Conservation (phyloP, 2,888 invertebrate species). For the Troides aeacus region DNA sequence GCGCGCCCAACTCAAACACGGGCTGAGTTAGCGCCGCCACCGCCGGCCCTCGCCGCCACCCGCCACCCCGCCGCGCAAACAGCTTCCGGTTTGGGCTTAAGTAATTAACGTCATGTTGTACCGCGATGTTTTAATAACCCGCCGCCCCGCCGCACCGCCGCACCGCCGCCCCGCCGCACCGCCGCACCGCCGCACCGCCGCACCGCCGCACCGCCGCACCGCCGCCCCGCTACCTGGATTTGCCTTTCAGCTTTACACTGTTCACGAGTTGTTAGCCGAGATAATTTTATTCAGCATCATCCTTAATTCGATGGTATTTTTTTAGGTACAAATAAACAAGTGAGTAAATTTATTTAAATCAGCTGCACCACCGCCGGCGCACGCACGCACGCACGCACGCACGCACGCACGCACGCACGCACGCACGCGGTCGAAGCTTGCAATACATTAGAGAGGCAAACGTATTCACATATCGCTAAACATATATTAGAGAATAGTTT, state of each 20-base stretch:
- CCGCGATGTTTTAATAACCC: conserved; percentile 51
- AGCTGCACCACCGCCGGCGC: no score
- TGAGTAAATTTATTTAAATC: no score
- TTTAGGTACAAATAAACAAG: no score
- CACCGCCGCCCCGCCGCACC: conserved; percentile 19
- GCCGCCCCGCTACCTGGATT: conserved; percentile 30
- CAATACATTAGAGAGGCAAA: no score
- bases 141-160: conserved; percentile 43
- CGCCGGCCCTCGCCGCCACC: not conserved
- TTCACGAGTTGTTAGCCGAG: not conserved
- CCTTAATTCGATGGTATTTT: no score
- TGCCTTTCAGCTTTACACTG: conserved; percentile 4
- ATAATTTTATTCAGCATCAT: no score
- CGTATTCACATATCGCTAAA: no score
- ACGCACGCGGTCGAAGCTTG: no score
- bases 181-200: not conserved
- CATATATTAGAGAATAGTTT: no score
- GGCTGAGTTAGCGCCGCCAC: conserved; percentile 40
- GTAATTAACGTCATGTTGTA: conserved; percentile 53
- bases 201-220: conserved; percentile 26
- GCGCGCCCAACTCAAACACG: conserved; percentile 44
- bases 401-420: no score
- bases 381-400: no score
- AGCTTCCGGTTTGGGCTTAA: conserved; percentile 42
- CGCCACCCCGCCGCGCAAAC: conserved; percentile 40